phyloP scores from a whole-genome alignment of 2,113 vertebrate species.

The Neoarius graeffei region DNA sequence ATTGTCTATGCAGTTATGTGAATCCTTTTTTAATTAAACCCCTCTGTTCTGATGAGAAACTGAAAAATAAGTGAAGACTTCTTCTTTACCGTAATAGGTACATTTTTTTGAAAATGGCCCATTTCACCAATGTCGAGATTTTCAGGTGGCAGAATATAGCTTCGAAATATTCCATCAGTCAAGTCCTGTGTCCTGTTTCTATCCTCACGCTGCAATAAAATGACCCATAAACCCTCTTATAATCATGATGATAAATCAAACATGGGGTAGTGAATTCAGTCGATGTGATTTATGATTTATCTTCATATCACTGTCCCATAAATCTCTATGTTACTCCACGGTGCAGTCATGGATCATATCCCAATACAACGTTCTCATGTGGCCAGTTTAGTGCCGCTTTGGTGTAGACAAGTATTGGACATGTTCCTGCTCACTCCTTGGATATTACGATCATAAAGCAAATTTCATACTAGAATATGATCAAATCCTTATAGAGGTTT shows the following conservation, averaged over 20 bases:
- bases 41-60: too few relatives aligned
- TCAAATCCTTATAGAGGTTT: neutral
- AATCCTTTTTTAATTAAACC: too few relatives aligned
- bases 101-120: too few relatives aligned
- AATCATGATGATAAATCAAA: neutral
- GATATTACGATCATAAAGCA: conserved; percentile 8
- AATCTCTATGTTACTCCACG: neutral
- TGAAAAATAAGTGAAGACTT: too few relatives aligned
- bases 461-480: neutral
- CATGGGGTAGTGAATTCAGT: neutral
- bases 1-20: too few relatives aligned
- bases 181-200: neutral
- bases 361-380: neutral
- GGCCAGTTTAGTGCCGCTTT: too few relatives aligned
- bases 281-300: neutral
- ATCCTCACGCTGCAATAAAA: neutral
- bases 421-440: neutral
- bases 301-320: neutral
- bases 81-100: too few relatives aligned
- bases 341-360: neutral
- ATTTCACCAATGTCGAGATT: neutral
- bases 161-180: conserved; percentile 1
- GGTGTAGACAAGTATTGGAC: neutral
- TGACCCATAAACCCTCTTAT: neutral
- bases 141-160: neutral